Percentiles rank a stretch among this genome's conserved stretches.
phyloP scores from a whole-genome alignment of 1,140 invertebrate species.

The Eulimnadia texana region DNA sequence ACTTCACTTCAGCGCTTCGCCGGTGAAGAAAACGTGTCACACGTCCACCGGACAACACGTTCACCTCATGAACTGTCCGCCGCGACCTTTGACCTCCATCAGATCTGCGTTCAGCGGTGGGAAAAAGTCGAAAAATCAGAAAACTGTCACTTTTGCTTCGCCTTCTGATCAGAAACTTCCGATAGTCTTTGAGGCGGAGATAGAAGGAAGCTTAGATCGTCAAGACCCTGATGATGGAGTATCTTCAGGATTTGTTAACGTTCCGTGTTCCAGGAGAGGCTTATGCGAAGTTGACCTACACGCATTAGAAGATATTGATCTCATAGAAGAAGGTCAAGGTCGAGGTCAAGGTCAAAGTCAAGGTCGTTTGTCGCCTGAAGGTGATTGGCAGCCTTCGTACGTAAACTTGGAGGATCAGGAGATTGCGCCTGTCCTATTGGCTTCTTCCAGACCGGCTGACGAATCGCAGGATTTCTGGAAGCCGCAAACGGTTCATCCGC shows the following conservation, averaged over 20 bases:
- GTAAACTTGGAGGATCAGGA: constrained; percentile 16
- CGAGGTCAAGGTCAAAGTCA: not conserved
- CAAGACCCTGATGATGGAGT: too few relatives aligned
- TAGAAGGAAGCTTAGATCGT: too few relatives aligned
- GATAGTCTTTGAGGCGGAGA: constrained; percentile 11
- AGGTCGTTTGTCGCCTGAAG: constrained; percentile 13
- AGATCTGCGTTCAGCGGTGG: not conserved
- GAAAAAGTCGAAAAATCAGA: constrained; percentile 1
- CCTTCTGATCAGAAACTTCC: constrained; percentile 4
- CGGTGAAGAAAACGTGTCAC: constrained; percentile 12
- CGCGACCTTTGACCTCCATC: not conserved
- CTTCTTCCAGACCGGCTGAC: constrained; percentile 10
- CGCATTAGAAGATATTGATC: not conserved
- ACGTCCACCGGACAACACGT: constrained; percentile 13
- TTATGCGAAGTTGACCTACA: constrained; percentile 2
- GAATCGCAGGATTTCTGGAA: constrained; percentile 17
- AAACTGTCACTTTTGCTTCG: not conserved
- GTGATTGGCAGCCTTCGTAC: constrained; percentile 17
- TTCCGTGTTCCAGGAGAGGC: constrained; percentile 11
- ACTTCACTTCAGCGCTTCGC: constrained; percentile 12
- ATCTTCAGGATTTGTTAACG: constrained; percentile 5
- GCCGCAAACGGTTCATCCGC: constrained; percentile 4
- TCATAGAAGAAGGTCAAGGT: constrained; percentile 2
- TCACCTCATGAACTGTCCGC: constrained; percentile 7
- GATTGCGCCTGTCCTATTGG: constrained; percentile 15